Evolutionary conservation across 2,113 vertebrate species (phyloP).

Genomic region (Gyps fulvus): DNA sequence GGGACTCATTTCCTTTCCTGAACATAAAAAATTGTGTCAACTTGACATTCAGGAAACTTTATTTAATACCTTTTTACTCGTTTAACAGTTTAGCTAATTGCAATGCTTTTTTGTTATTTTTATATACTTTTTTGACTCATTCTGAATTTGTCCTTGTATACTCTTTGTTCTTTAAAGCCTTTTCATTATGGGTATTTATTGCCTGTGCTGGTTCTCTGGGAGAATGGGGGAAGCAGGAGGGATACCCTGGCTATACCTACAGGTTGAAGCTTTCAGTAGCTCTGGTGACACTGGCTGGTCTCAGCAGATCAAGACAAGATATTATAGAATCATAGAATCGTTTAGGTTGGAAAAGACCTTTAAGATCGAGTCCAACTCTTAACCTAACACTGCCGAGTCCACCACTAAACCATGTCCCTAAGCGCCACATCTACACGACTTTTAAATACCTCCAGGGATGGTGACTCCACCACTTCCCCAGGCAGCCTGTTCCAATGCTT

Average conservation of each 20-base stretch:
- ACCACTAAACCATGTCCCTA: not conserved
- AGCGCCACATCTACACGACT: not conserved
- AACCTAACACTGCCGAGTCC: not conserved
- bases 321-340: not conserved
- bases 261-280: not conserved
- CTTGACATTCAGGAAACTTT: conserved; percentile 8
- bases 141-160: not conserved
- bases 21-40: not conserved
- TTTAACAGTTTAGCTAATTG: conserved; percentile 18
- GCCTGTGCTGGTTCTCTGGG: not conserved
- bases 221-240: not conserved
- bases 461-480: not conserved
- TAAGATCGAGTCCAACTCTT: not conserved
- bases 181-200: not conserved
- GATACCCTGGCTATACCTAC: not conserved
- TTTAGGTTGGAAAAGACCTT: not conserved
- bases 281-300: not conserved
- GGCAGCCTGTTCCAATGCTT: not conserved
- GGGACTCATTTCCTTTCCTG: not conserved
- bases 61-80: not conserved
- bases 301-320: not conserved
- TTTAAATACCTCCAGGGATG: not conserved
- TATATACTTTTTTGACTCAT: not conserved
- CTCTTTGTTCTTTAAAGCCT: not conserved
- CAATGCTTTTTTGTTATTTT: not conserved